Evolutionary conservation across 2,888 invertebrate species (phyloP).

Genomic region (Eristalis arbustorum): DNA sequence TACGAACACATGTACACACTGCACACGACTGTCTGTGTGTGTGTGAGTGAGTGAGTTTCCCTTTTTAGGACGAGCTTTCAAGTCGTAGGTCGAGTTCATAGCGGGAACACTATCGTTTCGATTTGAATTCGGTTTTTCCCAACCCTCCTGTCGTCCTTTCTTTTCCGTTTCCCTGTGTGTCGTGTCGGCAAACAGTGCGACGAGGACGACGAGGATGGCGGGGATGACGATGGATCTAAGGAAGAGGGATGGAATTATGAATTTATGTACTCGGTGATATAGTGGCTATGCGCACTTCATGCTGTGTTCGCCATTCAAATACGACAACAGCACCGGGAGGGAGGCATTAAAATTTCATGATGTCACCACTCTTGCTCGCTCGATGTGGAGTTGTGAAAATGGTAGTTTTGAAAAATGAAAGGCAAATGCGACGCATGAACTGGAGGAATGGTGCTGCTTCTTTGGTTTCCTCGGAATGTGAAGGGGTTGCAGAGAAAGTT

Average conservation of each 20-base stretch:
- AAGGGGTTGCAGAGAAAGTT: not conserved
- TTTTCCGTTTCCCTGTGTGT: not conserved
- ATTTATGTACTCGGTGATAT: constrained; percentile 64
- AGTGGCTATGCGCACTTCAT: constrained; percentile 68
- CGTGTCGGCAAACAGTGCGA: not conserved
- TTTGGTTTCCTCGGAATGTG: not conserved
- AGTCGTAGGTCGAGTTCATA: constrained; percentile 63
- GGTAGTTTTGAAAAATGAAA: not conserved
- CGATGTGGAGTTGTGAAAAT: not conserved
- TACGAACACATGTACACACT: not conserved
- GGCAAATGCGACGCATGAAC: not conserved
- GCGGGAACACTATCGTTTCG: constrained; percentile 23
- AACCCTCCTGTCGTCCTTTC: not conserved
- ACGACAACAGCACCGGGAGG: not conserved
- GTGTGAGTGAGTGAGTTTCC: constrained; percentile 35
- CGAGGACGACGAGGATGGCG: constrained; percentile 5
- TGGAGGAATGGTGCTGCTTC: not conserved
- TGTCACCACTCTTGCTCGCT: constrained; percentile 4
- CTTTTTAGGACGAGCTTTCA: constrained; percentile 52
- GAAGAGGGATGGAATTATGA: constrained; percentile 53
- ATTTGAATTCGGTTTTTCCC: constrained; percentile 45
- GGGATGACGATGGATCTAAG: not conserved
- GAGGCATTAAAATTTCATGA: constrained; percentile 60
- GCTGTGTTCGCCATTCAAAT: constrained; percentile 54
- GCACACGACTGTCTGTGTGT: not conserved